Conservation (phyloP, 2,888 invertebrate species). For the Platyscelio sp. region DNA sequence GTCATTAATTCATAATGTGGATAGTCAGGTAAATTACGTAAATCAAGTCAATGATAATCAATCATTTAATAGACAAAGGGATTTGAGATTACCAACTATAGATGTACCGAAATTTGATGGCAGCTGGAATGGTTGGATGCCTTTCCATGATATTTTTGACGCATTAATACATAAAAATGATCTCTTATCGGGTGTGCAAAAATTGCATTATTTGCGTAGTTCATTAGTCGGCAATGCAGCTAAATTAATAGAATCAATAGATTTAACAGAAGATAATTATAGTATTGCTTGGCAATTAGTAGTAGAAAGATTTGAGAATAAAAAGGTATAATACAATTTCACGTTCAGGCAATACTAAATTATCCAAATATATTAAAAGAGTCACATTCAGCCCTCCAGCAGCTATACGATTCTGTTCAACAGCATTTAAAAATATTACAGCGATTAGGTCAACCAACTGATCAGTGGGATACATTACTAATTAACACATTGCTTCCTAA, state of each 20-base stretch:
- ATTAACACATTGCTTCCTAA: constrained; percentile 7
- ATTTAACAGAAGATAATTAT: constrained; percentile 57
- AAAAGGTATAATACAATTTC: constrained; percentile 26
- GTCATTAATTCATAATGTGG: too few relatives aligned
- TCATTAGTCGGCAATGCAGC: not conserved
- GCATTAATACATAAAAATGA: not conserved
- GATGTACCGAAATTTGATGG: constrained; percentile 11
- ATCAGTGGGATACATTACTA: constrained; percentile 21
- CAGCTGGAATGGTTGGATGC: not conserved
- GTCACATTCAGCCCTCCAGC: constrained; percentile 10
- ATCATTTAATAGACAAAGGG: not conserved
- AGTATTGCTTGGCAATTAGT: constrained; percentile 47
- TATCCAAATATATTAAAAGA: not conserved
- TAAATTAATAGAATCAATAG: constrained; percentile 11
- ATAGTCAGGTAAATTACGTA: not conserved
- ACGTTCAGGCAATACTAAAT: constrained; percentile 14
- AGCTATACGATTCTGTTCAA: not conserved
- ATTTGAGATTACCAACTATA: constrained; percentile 1
- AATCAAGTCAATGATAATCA: not conserved
- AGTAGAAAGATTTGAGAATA: constrained; percentile 61
- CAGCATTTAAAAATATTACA: constrained; percentile 5
- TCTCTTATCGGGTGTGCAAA: not conserved
- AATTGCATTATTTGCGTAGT: constrained; percentile 21
- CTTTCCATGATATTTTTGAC: too few relatives aligned
- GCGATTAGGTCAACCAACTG: not conserved